phyloP scores from a whole-genome alignment of 2,113 vertebrate genomes.

The Muntiacus reevesi region DNA sequence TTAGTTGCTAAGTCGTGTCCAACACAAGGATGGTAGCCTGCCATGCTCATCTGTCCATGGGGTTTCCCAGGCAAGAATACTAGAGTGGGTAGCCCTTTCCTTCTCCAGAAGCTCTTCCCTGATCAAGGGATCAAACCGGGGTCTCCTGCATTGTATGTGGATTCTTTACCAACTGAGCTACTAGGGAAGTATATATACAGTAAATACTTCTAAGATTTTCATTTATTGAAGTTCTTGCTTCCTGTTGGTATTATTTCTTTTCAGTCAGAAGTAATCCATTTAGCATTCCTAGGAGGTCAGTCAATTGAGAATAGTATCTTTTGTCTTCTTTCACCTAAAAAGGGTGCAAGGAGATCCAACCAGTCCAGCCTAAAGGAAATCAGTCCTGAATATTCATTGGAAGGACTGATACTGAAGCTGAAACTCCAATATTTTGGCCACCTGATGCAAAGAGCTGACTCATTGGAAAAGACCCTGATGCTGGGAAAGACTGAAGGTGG shows the following conservation, averaged over 20 bases:
- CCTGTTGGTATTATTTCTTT: neutral
- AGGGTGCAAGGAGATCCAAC: neutral
- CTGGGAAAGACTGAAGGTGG: neutral
- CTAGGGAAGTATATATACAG: neutral
- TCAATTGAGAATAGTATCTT: neutral
- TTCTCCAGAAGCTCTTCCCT: neutral
- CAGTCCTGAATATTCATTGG: neutral
- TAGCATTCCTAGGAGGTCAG: neutral
- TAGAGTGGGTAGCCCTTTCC: neutral
- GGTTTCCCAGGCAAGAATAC: neutral
- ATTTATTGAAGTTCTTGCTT: neutral
- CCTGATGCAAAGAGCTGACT: neutral
- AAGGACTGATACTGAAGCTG: neutral
- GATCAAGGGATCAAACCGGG: neutral
- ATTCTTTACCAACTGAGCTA: neutral
- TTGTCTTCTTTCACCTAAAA: neutral
- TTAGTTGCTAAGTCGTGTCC: neutral
- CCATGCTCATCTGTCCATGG: neutral
- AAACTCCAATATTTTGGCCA: neutral
- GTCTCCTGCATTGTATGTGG: neutral
- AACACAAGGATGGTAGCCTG: neutral
- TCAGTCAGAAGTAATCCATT: neutral
- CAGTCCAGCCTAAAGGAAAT: neutral
- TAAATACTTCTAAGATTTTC: neutral
- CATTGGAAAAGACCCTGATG: neutral